Percentiles rank a stretch among this genome's conserved stretches.
phyloP scores from a whole-genome alignment of 1,140 invertebrate species.

The Globodera rostochiensis region DNA sequence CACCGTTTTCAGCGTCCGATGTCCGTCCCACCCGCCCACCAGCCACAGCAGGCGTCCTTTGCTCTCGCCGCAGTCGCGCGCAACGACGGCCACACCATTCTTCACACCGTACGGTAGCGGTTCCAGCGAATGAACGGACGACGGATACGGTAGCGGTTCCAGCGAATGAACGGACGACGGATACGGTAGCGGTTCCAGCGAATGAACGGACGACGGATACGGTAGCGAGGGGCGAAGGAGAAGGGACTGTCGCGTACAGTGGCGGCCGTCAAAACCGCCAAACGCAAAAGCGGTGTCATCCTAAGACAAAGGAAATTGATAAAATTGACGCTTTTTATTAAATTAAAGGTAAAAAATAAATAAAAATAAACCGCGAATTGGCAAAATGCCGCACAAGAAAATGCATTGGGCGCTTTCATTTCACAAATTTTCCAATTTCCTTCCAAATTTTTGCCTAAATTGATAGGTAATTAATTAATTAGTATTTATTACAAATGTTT shows the following conservation, averaged over 20 bases:
- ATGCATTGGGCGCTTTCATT: not conserved
- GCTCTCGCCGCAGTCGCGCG: not conserved
- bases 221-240: not conserved
- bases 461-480: not conserved
- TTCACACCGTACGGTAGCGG: not conserved
- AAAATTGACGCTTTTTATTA: not conserved
- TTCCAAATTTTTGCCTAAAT: not conserved
- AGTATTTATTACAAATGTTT: not conserved
- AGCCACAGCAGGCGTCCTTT: not conserved
- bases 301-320: not conserved
- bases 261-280: slow-evolving; percentile 7
- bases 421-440: not conserved
- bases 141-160: not conserved
- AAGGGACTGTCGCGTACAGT: not conserved
- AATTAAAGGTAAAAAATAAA: not conserved
- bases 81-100: not conserved
- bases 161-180: not conserved
- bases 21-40: slow-evolving; percentile 5
- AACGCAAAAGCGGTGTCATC: slow-evolving; percentile 8
- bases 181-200: not conserved
- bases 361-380: not conserved
- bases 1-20: slow-evolving; percentile 9
- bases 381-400: slow-evolving; percentile 6
- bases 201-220: not conserved
- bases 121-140: not conserved